Base-by-base conservation (phyloP, 2,888 invertebrate genomes). In the Dasypogon diadema region DNA sequence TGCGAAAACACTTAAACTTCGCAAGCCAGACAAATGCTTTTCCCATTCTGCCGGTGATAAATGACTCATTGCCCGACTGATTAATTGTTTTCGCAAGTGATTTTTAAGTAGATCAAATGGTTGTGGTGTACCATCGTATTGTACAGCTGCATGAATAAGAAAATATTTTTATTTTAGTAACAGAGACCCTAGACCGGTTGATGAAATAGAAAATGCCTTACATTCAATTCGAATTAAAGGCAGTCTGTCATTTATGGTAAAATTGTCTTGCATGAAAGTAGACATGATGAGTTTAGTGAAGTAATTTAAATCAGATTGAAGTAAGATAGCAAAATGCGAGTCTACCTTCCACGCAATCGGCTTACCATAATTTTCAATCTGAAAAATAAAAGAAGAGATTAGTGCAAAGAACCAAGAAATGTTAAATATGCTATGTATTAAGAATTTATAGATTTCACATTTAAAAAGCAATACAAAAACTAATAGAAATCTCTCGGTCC, bases 351-450 rank as follows among this genome's bases (percentile, higher is more conserved):
- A 95, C 26, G 94, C 93, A 75, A 93, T 87, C 60, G 92, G 90
- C 82, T 91, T 89, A 75, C 95, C 95, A 85, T 92, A 93, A 81
- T 92, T 89, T 83, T 94, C 93, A 81, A 95, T 87, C 93, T 94
- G 85, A 46, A 86, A 86, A 30, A 30, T 5, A 30, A 30, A 30
- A n/a, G n/a, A n/a, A n/a, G n/a, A n/a, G n/a, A n/a, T n/a, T n/a
- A n/a, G n/a, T n/a, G n/a, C n/a, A n/a, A n/a, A n/a, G n/a, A n/a
- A n/a, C n/a, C n/a, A n/a, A n/a, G n/a, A n/a, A n/a, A n/a, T n/a
- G n/a, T n/a, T n/a, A n/a, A n/a, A n/a, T n/a, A n/a, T n/a, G n/a
- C n/a, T n/a, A n/a, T n/a, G n/a, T n/a, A n/a, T n/a, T n/a, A n/a
- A n/a, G n/a, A n/a, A n/a, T n/a, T n/a, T n/a, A n/a, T n/a, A n/a